Evolutionary conservation across 2,113 vertebrate species (phyloP).

Genomic region (Melozone crissalis): DNA sequence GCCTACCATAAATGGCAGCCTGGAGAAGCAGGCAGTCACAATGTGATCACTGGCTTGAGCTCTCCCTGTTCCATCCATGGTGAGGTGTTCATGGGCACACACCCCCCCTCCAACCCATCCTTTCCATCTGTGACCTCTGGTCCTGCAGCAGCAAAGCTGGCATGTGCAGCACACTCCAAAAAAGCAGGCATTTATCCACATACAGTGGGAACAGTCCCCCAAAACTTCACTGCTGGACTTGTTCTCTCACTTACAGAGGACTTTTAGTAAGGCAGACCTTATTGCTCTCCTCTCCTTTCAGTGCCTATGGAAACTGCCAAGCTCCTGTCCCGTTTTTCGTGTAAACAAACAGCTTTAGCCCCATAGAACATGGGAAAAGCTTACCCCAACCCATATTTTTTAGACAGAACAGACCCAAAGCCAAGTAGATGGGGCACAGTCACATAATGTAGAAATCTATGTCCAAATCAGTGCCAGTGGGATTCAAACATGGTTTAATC

Average conservation of each 20-base stretch:
- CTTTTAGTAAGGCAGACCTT: neutral
- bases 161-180: accelerated
- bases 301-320: neutral
- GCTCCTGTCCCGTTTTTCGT: neutral
- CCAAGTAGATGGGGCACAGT: neutral
- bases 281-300: neutral
- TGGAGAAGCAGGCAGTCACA: neutral
- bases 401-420: neutral
- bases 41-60: neutral
- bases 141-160: neutral
- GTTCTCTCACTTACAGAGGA: neutral
- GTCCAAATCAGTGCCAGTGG: neutral
- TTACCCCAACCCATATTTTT: neutral
- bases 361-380: neutral
- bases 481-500: neutral
- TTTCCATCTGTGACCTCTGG: neutral
- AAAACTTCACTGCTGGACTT: neutral
- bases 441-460: neutral
- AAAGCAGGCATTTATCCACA: neutral
- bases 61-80: neutral
- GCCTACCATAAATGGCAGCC: neutral
- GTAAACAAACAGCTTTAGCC: neutral
- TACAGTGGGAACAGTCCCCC: neutral
- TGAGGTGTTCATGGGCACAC: neutral
- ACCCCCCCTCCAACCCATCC: no score